Conservation (phyloP, 2,888 invertebrate genomes). For the Schizaphis graminum region DNA sequence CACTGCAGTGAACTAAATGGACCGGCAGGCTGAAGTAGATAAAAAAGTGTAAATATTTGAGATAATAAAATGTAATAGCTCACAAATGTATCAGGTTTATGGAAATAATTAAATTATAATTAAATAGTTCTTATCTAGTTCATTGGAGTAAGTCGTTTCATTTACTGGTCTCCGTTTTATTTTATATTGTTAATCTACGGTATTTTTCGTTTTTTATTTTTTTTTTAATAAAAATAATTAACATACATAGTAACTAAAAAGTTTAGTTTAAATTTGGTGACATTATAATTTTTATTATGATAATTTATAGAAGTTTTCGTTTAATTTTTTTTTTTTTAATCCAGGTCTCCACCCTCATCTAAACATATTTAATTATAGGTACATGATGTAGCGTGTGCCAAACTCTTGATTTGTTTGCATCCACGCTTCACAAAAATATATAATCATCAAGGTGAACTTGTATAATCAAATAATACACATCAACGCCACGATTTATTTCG, state of each 20-base stretch:
- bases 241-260: neutral
- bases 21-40: no score
- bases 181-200: no score
- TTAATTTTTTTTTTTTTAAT: neutral
- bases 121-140: no score
- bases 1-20: no score
- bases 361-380: neutral
- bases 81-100: no score
- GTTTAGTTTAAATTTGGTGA: neutral
- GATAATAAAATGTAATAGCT: no score
- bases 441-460: neutral
- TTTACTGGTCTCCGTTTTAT: no score
- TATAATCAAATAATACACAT: neutral
- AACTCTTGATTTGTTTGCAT: neutral
- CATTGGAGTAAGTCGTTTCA: no score
- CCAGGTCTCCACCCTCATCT: neutral
- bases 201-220: no score
- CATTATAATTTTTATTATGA: neutral
- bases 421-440: neutral
- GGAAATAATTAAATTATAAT: no score
- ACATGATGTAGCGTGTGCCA: neutral
- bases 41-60: no score
- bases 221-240: neutral
- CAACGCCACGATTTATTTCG: neutral
- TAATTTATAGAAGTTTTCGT: neutral